Percentiles rank a stretch among this genome's conserved stretches.
phyloP scores from a whole-genome alignment of 2,113 vertebrate genomes.

The Amblyopsis rosae region DNA sequence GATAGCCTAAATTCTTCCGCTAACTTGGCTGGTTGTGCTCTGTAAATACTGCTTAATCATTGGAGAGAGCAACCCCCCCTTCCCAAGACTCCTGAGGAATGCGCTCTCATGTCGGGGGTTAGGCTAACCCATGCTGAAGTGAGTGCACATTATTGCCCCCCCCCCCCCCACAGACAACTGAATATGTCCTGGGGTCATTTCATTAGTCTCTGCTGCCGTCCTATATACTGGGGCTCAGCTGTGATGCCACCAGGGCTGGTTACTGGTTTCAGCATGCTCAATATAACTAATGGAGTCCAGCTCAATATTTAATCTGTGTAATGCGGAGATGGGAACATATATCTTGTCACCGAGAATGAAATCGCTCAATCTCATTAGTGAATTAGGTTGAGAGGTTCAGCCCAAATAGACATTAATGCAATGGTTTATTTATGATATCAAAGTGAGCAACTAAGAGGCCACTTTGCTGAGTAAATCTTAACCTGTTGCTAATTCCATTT shows the following conservation, averaged over 20 bases:
- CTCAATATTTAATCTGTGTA: conserved; percentile 80
- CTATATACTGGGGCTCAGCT: conserved; percentile 43
- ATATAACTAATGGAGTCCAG: conserved; percentile 79
- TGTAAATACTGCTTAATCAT: too few relatives aligned
- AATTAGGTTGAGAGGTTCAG: conserved; percentile 73
- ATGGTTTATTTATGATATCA: conserved; percentile 76
- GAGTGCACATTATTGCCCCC: not conserved
- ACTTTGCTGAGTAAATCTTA: conserved; percentile 76
- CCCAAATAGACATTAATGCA: conserved; percentile 72
- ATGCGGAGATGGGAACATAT: conserved; percentile 75
- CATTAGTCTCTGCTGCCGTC: conserved; percentile 17
- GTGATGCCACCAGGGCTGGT: conserved; percentile 58
- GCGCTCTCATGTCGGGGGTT: not conserved
- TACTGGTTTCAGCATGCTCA: conserved; percentile 68
- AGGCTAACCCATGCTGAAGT: not conserved
- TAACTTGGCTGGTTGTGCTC: too few relatives aligned
- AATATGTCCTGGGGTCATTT: conserved; percentile 25
- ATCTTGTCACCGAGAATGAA: conserved; percentile 80
- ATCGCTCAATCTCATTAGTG: conserved; percentile 76
- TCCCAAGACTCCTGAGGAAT: too few relatives aligned
- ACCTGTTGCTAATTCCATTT: conserved; percentile 52
- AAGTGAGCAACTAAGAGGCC: conserved; percentile 73
- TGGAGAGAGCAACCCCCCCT: too few relatives aligned
- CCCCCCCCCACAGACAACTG: conserved; percentile 6
- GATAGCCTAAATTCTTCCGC: too few relatives aligned